Conservation (phyloP, 2,113 vertebrate species). For the Glareola pratincola region DNA sequence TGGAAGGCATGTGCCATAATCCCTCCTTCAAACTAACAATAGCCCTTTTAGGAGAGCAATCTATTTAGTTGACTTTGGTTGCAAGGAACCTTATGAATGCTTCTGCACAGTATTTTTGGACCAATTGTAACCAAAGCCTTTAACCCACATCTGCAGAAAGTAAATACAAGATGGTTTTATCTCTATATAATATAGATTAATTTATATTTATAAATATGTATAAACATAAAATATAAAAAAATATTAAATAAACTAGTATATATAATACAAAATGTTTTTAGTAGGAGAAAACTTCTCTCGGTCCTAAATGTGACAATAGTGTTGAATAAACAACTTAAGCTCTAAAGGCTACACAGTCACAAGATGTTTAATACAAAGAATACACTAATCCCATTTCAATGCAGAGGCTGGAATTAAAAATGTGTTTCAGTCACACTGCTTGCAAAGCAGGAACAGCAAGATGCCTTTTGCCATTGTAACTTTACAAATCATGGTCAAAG, state of each 20-base stretch:
- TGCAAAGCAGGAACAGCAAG: slow-evolving; percentile 1
- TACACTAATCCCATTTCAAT: neutral
- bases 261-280: neutral
- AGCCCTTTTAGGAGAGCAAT: neutral
- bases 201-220: neutral
- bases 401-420: neutral
- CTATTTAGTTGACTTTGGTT: neutral
- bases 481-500: neutral
- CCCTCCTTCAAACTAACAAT: neutral
- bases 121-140: neutral
- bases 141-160: neutral
- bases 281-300: neutral
- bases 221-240: neutral
- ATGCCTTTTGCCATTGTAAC: neutral
- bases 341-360: neutral
- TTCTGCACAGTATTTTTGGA: neutral
- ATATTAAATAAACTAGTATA: neutral
- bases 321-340: neutral
- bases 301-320: neutral
- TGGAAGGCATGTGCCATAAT: neutral
- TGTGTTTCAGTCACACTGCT: neutral
- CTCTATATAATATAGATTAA: neutral
- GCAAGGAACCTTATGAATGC: neutral
- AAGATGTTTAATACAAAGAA: slow-evolving; percentile 9
- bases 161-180: neutral